Conservation (phyloP, 2,797 vertebrate species). For the Chloroceryle amazona region DNA sequence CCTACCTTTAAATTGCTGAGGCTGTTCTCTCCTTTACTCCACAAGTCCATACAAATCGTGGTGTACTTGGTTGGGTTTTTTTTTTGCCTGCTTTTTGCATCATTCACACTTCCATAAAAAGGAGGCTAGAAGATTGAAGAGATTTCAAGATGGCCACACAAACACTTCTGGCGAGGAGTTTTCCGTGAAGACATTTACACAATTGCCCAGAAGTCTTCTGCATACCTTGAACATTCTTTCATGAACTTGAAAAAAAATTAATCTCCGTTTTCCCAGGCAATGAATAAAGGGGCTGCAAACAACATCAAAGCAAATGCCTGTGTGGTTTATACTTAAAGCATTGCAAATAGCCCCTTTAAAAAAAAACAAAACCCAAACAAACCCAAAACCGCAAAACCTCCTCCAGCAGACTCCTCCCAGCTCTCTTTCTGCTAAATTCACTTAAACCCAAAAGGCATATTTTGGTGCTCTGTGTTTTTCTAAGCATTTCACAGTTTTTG, state of each 20-base stretch:
- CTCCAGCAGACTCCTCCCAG: neutral
- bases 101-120: neutral
- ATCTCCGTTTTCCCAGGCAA: constrained; percentile 21
- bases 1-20: neutral
- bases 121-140: neutral
- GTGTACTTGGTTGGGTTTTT: fast-evolving
- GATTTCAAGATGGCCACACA: constrained; percentile 48
- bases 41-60: neutral
- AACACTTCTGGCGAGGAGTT: neutral
- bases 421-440: neutral
- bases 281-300: neutral
- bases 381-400: no score
- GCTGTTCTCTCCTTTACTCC: neutral
- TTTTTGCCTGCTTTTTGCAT: neutral
- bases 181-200: neutral
- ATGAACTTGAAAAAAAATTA: constrained; percentile 4
- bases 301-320: constrained; percentile 23
- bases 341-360: neutral
- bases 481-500: constrained; percentile 30
- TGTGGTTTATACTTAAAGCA: constrained; percentile 4
- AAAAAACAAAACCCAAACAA: no score
- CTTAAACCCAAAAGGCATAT: neutral
- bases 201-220: neutral
- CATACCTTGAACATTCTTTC: constrained; percentile 33
- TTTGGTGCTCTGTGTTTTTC: neutral